Conservation (phyloP, 2,113 vertebrate species). For the Platichthys flesus region DNA sequence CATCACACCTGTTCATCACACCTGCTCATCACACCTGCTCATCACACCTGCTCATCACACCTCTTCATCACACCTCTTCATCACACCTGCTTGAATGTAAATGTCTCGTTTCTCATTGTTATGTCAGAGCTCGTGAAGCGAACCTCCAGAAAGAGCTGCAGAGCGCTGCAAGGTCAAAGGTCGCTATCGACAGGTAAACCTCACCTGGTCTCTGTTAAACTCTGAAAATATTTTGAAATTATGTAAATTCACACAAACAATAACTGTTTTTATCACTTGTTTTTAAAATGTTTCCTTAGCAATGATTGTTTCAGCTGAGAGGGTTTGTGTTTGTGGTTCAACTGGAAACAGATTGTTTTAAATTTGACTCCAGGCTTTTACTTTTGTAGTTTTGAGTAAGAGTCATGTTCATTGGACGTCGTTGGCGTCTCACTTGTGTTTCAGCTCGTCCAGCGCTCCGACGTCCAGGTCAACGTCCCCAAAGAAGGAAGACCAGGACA, state of each 20-base stretch:
- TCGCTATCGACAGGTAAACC: conserved; percentile 64
- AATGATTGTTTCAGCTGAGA: too few species aligned
- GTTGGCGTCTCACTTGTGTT: background rate
- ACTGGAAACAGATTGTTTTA: too few species aligned
- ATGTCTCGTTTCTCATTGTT: background rate
- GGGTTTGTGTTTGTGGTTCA: too few species aligned
- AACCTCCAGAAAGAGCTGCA: conserved; percentile 71
- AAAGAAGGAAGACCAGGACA: background rate
- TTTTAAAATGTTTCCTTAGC: too few species aligned
- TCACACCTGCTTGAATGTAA: background rate
- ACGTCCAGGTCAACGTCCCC: conserved; percentile 50
- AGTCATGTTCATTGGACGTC: too few species aligned
- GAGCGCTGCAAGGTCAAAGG: conserved; percentile 46
- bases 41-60: background rate
- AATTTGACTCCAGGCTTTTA: too few species aligned
- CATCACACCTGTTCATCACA: background rate
- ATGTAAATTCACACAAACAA: too few species aligned
- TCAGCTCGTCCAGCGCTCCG: conserved; percentile 26
- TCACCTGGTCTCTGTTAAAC: too few species aligned
- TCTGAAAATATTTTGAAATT: too few species aligned
- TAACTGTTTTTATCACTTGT: too few species aligned
- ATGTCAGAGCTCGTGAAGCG: conserved; percentile 68
- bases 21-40: too few species aligned
- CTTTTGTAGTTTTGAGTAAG: too few species aligned
- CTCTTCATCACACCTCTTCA: background rate